These are phyloP conservation scores for Halocynthia aurantium DNA, from an alignment of 23 tunicate species.

Conservation along the genomic window DNA sequence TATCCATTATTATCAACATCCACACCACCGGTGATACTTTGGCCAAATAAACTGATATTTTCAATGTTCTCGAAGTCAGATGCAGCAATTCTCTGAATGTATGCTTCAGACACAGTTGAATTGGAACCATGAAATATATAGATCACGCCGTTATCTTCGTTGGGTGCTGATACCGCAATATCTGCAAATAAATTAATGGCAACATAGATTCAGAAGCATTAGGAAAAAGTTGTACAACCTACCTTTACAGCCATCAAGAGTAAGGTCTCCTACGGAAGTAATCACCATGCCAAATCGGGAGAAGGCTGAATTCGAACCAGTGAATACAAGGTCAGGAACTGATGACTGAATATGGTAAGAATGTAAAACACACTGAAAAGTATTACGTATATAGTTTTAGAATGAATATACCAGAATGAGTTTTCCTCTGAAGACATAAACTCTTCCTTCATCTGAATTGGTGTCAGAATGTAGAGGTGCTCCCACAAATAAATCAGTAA, in stretches of 20 bases:
- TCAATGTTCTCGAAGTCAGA: not conserved
- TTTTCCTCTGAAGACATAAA: slow-evolving; percentile 49
- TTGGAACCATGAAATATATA: slow-evolving; percentile 55
- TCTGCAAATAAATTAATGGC: slow-evolving; percentile 2
- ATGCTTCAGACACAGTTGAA: not conserved
- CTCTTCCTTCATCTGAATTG: slow-evolving; percentile 64
- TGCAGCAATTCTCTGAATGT: slow-evolving; percentile 28
- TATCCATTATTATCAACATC: slow-evolving; percentile 55
- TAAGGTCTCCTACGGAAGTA: slow-evolving; percentile 68
- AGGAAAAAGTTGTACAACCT: not conserved
- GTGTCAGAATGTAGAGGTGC: slow-evolving; percentile 52
- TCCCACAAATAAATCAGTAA: slow-evolving; percentile 52
- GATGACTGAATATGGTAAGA: not conserved
- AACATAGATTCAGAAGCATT: not conserved
- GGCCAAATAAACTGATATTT: slow-evolving; percentile 42
- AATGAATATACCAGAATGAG: slow-evolving; percentile 37
- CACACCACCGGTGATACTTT: slow-evolving; percentile 39
- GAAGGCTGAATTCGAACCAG: slow-evolving; percentile 28
- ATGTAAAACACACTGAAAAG: not conserved
- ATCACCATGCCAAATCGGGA: slow-evolving; percentile 57
- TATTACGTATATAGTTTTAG: not conserved
- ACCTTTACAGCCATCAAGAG: slow-evolving; percentile 49
- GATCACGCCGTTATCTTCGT: slow-evolving; percentile 26
- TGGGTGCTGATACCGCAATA: slow-evolving; percentile 58
- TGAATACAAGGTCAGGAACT: slow-evolving; percentile 25